Percentiles rank a stretch among this genome's conserved stretches.
phyloP scores from a whole-genome alignment of 1,140 invertebrate genomes.

The Listronotus bonariensis region DNA sequence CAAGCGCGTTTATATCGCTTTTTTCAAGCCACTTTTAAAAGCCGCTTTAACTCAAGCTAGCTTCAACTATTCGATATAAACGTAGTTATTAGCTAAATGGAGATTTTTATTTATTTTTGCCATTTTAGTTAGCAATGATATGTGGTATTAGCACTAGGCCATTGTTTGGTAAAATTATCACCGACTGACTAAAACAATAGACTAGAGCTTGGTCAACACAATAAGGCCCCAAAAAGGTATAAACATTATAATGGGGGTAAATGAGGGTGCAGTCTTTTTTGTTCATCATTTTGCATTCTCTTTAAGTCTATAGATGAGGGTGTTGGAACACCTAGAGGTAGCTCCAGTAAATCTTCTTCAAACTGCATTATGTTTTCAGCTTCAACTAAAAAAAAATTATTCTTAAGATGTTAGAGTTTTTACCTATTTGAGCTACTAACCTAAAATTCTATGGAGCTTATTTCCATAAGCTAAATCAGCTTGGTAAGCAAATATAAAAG shows the following conservation, averaged over 20 bases:
- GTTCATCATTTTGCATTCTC: constrained; percentile 66
- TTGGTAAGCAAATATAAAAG: constrained; percentile 74
- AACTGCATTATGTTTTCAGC: constrained; percentile 79
- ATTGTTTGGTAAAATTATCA: no score
- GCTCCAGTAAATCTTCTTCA: constrained; percentile 67
- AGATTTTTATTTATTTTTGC: no score
- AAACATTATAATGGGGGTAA: constrained; percentile 28
- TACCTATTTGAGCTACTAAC: constrained; percentile 57
- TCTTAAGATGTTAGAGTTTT: neutral
- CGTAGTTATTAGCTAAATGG: no score
- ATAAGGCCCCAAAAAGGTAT: no score
- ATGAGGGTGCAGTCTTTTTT: constrained; percentile 66
- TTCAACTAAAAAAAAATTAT: constrained; percentile 63
- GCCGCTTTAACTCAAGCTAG: no score
- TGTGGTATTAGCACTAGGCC: no score
- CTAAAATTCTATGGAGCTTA: constrained; percentile 74
- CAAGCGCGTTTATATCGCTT: no score
- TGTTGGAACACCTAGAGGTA: constrained; percentile 72
- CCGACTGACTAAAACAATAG: no score
- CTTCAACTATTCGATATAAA: no score
- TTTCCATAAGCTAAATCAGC: constrained; percentile 77
- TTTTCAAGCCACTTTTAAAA: no score
- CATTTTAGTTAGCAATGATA: no score
- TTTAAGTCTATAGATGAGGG: constrained; percentile 70
- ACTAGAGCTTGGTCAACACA: no score